phyloP scores from a whole-genome alignment of 2,888 invertebrate genomes.

The Drosophila borealis region DNA sequence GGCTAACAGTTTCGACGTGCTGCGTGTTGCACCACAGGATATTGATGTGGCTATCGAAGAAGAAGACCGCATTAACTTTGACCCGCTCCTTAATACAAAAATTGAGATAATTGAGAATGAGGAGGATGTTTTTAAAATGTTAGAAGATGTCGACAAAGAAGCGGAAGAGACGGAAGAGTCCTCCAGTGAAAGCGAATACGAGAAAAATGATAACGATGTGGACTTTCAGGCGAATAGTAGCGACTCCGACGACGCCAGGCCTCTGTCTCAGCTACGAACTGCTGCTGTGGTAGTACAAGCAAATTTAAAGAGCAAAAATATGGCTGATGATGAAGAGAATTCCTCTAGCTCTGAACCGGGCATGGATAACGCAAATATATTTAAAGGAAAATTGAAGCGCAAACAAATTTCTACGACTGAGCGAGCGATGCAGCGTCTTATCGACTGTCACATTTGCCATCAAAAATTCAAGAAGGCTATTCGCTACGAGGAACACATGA shows the following conservation, averaged over 20 bases:
- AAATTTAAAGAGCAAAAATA: slow-evolving; percentile 13
- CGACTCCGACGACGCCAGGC: slow-evolving; percentile 71
- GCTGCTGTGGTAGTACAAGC: neutral
- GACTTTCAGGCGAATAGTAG: slow-evolving; percentile 61
- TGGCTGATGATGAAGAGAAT: slow-evolving; percentile 23
- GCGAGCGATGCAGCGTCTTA: slow-evolving; percentile 55
- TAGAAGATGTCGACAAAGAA: slow-evolving; percentile 78
- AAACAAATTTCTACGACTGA: slow-evolving; percentile 61
- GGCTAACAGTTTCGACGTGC: slow-evolving; percentile 23
- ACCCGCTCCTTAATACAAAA: slow-evolving; percentile 79
- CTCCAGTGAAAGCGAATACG: slow-evolving; percentile 49
- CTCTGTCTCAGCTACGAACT: slow-evolving; percentile 57
- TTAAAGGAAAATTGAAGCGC: slow-evolving; percentile 52
- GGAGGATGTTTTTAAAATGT: slow-evolving; percentile 82
- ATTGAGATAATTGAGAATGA: slow-evolving; percentile 80
- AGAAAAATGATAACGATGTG: slow-evolving; percentile 55
- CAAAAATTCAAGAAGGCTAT: slow-evolving; percentile 77
- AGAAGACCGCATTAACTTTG: slow-evolving; percentile 74
- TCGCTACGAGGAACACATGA: slow-evolving; percentile 82
- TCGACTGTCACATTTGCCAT: slow-evolving; percentile 81
- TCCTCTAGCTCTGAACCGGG: slow-evolving; percentile 36
- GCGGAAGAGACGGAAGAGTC: slow-evolving; percentile 49
- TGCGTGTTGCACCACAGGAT: slow-evolving; percentile 49
- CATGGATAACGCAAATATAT: slow-evolving; percentile 9
- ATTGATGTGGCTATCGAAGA: slow-evolving; percentile 61